Conservation (phyloP, 2,888 invertebrate genomes). For the Macrophya annulata region DNA sequence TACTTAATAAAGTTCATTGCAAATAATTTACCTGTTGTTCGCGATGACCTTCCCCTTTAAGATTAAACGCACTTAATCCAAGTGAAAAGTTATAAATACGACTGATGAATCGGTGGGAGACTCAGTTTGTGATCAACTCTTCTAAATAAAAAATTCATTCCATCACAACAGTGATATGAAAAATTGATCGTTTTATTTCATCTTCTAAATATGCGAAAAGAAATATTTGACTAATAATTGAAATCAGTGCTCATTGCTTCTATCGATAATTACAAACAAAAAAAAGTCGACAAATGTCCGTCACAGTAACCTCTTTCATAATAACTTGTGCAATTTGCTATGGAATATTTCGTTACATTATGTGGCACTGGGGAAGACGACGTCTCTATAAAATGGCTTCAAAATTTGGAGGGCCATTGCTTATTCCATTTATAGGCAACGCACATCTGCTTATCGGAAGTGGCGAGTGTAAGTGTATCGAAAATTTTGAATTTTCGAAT, state of each 20-base stretch:
- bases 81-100: background rate
- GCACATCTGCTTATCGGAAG: background rate
- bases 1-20: no score
- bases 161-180: background rate
- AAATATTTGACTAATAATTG: background rate
- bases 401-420: background rate
- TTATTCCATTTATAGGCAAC: background rate
- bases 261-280: background rate
- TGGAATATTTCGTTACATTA: background rate
- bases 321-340: background rate
- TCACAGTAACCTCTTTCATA: background rate
- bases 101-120: background rate
- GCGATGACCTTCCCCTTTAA: background rate
- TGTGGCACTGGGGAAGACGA: background rate
- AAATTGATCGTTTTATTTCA: background rate
- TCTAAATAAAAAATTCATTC: no score
- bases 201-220: background rate
- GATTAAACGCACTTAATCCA: background rate
- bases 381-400: background rate
- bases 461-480: background rate
- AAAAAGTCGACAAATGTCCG: background rate
- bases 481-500: background rate
- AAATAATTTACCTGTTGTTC: background rate
- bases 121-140: background rate
- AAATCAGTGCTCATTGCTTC: background rate